Base-by-base conservation (phyloP, 1,140 invertebrate species). In the Zaprionus camerounensis region DNA sequence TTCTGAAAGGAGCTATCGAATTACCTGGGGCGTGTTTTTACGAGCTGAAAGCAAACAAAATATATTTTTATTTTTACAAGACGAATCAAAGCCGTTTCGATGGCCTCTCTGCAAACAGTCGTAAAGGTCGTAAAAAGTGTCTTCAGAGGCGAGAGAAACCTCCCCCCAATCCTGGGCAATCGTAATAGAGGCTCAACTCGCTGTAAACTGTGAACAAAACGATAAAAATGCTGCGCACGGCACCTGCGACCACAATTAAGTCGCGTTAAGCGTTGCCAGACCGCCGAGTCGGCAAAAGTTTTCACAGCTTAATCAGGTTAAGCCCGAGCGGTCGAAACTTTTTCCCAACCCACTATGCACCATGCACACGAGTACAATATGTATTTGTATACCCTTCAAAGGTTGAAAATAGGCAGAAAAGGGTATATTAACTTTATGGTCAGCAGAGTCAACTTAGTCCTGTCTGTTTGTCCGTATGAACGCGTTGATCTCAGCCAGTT, bases 171-270 rank as follows among this genome's bases (percentile, higher is more conserved):
- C 56, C 15, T 28, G n/a, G 1, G n/a, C 7, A 28, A 22, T 55
- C 51, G 22, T 76, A 71, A 66, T 61, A 72, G 53, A 46, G 51
- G 36, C 36, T 51, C 15, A 44, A 62, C 63, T 69, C 78, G 75
- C 56, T 71, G 77, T 78, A 86, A 86, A 83, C 88, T 91, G 82
- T 91, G 88, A 91, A 91, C 88, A 87, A 74, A 91, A 91, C 84
- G 85, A 91, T 91, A 91, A 91, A 91, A 91, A 91, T 91, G 64
- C 76, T 46, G 66, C 73, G 73, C 73, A 79, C 83, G 57, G 80
- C 88, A 91, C 88, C 88, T 91, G 88, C 77, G 88, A 91, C 88
- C 88, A 91, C 88, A 91, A 91, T 91, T 91, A 91, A 91, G 88
- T 76, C 83, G 83, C 81, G 81, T 88, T 85, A 84, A 90, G 82